phyloP scores from a whole-genome alignment of 2,113 vertebrate genomes.

The Catharus bicknelli region DNA sequence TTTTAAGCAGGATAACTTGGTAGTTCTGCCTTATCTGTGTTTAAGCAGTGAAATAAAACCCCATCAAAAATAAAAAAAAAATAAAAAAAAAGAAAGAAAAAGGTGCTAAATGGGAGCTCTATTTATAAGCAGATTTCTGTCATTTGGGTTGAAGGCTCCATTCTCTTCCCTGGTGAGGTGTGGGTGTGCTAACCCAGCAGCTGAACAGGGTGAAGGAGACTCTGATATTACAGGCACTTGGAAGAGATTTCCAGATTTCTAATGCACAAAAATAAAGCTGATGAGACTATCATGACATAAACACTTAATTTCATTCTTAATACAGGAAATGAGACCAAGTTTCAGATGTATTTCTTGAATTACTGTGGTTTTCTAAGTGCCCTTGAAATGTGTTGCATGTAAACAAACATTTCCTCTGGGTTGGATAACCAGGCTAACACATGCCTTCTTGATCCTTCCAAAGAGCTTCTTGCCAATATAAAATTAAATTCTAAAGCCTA shows the following conservation, averaged over 20 bases:
- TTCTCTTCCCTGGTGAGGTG: neutral
- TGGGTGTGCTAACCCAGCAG: slow-evolving; percentile 4
- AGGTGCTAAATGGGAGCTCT: neutral
- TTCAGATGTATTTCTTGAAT: slow-evolving; percentile 55
- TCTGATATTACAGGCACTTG: neutral
- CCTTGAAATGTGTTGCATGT: slow-evolving; percentile 31
- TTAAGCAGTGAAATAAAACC: neutral
- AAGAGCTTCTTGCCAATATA: neutral
- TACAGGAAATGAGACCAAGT: slow-evolving; percentile 31
- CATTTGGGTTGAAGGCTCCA: neutral
- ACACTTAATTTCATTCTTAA: neutral
- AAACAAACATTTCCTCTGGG: slow-evolving; percentile 32
- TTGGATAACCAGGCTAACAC: slow-evolving; percentile 33
- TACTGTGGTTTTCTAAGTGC: slow-evolving; percentile 27
- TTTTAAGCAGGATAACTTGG: neutral
- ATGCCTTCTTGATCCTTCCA: slow-evolving; percentile 12
- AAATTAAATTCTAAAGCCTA: slow-evolving; percentile 19
- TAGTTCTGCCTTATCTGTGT: neutral
- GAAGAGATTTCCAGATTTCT: neutral
- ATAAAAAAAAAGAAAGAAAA: neutral
- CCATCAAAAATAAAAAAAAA: neutral
- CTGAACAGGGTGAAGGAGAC: neutral
- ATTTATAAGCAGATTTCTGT: neutral
- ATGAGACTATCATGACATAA: neutral
- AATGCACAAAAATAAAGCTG: slow-evolving; percentile 4